Conservation (phyloP, 2,888 invertebrate species). For the Coecobrya sp. region DNA sequence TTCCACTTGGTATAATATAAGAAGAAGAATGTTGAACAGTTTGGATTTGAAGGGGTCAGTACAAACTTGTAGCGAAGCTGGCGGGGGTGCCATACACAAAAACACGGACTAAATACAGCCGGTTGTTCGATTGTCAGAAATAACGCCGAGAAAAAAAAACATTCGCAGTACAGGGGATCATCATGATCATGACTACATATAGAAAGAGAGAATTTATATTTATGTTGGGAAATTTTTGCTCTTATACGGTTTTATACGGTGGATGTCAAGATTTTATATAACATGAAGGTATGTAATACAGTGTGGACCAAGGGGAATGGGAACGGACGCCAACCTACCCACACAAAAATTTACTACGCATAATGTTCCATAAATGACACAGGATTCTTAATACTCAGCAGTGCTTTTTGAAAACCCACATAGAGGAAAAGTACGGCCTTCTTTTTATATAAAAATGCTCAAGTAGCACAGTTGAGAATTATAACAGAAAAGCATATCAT, state of each 20-base stretch:
- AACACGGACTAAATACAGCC: constrained; percentile 19
- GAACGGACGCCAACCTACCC: constrained; percentile 6
- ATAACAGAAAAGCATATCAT: neutral
- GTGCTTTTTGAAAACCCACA: neutral
- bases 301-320: neutral
- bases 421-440: neutral
- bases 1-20: neutral
- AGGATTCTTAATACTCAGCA: neutral
- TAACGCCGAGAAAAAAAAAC: constrained; percentile 47
- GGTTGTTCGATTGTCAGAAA: constrained; percentile 75
- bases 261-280: neutral
- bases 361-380: neutral
- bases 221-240: neutral
- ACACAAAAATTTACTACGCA: constrained; percentile 35
- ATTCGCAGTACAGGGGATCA: neutral
- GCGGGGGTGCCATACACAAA: constrained; percentile 72
- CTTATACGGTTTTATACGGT: neutral
- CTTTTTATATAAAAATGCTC: neutral
- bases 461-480: neutral
- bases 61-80: constrained; percentile 70
- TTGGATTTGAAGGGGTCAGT: constrained; percentile 62
- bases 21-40: constrained; percentile 7
- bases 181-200: neutral
- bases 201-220: neutral
- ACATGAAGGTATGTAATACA: neutral